These are phyloP conservation scores for Caenorhabditis imperialis DNA, from an alignment of 2,888 invertebrate species.

Conservation along the genomic window DNA sequence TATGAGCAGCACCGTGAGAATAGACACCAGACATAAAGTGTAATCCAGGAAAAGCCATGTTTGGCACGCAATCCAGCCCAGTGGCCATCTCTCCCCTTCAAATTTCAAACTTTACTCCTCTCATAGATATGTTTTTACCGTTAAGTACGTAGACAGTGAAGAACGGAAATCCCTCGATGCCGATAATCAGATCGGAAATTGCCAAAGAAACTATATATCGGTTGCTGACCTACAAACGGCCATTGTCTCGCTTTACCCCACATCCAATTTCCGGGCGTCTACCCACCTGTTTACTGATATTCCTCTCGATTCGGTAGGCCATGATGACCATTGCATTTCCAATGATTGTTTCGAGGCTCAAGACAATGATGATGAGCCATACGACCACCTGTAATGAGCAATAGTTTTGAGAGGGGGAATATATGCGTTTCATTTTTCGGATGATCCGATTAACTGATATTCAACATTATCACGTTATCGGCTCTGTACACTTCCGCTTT, in stretches of 20 bases:
- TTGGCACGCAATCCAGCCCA: slow-evolving; percentile 75
- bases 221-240: slow-evolving; percentile 72
- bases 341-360: slow-evolving; percentile 76
- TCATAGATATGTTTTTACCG: too few species aligned
- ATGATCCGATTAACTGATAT: slow-evolving; percentile 39
- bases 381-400: slow-evolving; percentile 63
- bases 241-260: not conserved
- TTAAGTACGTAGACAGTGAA: slow-evolving; percentile 77
- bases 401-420: not conserved
- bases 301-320: slow-evolving; percentile 74
- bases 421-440: not conserved
- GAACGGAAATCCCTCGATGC: slow-evolving; percentile 77
- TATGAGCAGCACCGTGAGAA: slow-evolving; percentile 77
- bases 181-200: slow-evolving; percentile 77
- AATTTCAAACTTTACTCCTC: not conserved
- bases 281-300: slow-evolving; percentile 76
- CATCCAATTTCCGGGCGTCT: slow-evolving; percentile 2
- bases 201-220: slow-evolving; percentile 78
- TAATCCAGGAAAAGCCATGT: slow-evolving; percentile 78
- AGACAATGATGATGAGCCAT: slow-evolving; percentile 70
- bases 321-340: slow-evolving; percentile 78
- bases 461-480: slow-evolving; percentile 10
- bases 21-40: slow-evolving; percentile 77
- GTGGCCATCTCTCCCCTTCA: slow-evolving; percentile 75
- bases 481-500: slow-evolving; percentile 13